These are phyloP conservation scores for Luscinia luscinia DNA, from an alignment of 2,797 vertebrate genomes.

Conservation along the genomic window DNA sequence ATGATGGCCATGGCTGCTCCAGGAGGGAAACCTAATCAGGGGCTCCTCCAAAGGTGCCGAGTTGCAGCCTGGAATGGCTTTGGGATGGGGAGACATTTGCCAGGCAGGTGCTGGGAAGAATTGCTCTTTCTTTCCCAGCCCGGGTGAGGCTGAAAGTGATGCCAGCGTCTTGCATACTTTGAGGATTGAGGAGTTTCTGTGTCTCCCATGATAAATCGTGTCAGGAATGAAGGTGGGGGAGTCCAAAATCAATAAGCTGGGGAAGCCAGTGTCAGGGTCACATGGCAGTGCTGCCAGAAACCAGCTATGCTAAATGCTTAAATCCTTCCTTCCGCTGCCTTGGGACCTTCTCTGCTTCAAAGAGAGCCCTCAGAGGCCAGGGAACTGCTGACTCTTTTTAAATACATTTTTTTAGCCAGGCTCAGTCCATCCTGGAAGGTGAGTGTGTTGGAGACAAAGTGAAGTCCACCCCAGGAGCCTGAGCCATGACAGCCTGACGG, in stretches of 20 bases:
- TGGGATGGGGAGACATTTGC: not conserved
- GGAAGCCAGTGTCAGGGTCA: constrained; percentile 38
- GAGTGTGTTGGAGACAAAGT: not conserved
- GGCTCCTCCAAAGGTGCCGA: fast-evolving
- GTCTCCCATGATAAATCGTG: constrained; percentile 16
- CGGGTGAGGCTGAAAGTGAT: not conserved
- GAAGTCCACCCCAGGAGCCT: not conserved
- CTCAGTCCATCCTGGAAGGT: not conserved
- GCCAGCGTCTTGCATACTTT: not conserved
- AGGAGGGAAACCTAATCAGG: not conserved
- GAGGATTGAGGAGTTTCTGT: constrained; percentile 20
- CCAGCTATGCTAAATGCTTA: constrained; percentile 37
- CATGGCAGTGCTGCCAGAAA: constrained; percentile 12
- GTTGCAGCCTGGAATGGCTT: not conserved
- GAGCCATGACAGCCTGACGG: not conserved
- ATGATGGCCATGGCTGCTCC: not conserved
- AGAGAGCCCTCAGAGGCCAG: not conserved
- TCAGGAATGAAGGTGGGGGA: constrained; percentile 49
- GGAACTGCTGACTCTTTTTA: not conserved
- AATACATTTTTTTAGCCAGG: not conserved
- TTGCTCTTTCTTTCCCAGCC: constrained; percentile 26
- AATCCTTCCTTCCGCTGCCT: constrained; percentile 48
- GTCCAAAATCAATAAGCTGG: constrained; percentile 65
- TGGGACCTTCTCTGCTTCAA: constrained; percentile 38
- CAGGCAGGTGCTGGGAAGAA: not conserved